Percentiles rank a stretch among this genome's conserved stretches.
These are phyloP conservation scores for Hirundo rustica DNA, from an alignment of 2,797 vertebrate species.

Conservation along the genomic window DNA sequence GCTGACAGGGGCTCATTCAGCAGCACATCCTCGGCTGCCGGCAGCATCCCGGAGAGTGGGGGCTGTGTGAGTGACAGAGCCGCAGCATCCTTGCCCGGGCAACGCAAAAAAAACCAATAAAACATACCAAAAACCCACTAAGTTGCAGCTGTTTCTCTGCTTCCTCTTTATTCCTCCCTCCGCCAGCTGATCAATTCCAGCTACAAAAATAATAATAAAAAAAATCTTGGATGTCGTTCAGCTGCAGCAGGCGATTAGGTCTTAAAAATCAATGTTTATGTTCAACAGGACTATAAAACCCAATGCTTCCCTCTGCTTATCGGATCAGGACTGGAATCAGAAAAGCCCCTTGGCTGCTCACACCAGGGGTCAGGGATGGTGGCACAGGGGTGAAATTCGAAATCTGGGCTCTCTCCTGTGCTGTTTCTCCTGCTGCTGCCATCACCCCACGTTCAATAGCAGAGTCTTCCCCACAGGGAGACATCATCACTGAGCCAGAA, in stretches of 20 bases:
- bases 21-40: slow-evolving; percentile 31
- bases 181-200: slow-evolving; percentile 44
- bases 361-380: background rate
- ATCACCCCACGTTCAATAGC: background rate
- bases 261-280: slow-evolving; percentile 69
- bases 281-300: slow-evolving; percentile 47
- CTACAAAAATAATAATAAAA: background rate
- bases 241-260: slow-evolving; percentile 48
- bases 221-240: slow-evolving; percentile 41
- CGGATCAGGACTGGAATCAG: slow-evolving; percentile 46
- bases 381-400: background rate
- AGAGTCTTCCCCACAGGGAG: background rate
- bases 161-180: slow-evolving; percentile 1
- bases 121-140: background rate
- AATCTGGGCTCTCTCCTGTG: background rate
- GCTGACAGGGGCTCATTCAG: slow-evolving; percentile 61
- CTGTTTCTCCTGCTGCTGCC: background rate
- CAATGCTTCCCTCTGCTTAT: slow-evolving; percentile 33
- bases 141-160: slow-evolving; percentile 23
- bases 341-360: slow-evolving; percentile 7
- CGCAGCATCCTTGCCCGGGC: background rate
- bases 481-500: background rate
- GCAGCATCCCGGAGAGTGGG: slow-evolving; percentile 1
- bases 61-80: slow-evolving; percentile 20
- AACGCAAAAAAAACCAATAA: background rate